A percentile compares a stretch with the other conserved stretches of the same genome.
phyloP scores from a whole-genome alignment of 2,888 invertebrate species.

The Anthophora plumipes region DNA sequence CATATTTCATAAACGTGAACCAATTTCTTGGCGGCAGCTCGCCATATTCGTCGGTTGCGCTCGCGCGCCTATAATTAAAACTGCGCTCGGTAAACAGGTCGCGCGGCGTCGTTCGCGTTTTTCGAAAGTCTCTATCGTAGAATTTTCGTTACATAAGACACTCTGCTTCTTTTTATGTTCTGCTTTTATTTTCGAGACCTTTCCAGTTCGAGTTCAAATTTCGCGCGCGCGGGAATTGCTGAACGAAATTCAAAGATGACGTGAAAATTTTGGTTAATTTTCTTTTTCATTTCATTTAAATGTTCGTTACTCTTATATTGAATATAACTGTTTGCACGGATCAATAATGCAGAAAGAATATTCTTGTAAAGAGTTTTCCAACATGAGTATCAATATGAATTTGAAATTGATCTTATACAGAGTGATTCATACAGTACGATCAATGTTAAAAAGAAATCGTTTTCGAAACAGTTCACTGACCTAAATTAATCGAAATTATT shows the following conservation, averaged over 20 bases:
- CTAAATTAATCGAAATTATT: too few species aligned
- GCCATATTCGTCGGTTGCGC: background rate
- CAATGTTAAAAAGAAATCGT: too few species aligned
- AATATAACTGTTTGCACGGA: background rate
- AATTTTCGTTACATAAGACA: conserved; percentile 2
- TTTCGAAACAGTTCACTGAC: too few species aligned
- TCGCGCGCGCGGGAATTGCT: too few species aligned
- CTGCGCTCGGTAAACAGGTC: conserved; percentile 14
- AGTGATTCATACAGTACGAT: too few species aligned
- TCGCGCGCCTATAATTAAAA: conserved; percentile 19
- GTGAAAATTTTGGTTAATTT: too few species aligned
- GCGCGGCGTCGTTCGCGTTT: background rate
- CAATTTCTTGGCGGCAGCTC: conserved; percentile 5
- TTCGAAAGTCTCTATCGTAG: conserved; percentile 5
- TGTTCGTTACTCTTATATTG: background rate
- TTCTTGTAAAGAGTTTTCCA: background rate
- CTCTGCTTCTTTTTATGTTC: background rate
- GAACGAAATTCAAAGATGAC: too few species aligned
- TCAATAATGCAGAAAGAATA: background rate
- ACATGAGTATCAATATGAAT: background rate
- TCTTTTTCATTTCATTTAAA: too few species aligned
- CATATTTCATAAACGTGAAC: background rate
- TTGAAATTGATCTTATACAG: background rate
- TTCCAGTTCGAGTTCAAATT: background rate
- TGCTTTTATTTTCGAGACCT: background rate